Evolutionary conservation across 35 echinoderm and acorn worm genomes (phyloP).

Genomic region (Strongylocentrotus purpuratus): DNA sequence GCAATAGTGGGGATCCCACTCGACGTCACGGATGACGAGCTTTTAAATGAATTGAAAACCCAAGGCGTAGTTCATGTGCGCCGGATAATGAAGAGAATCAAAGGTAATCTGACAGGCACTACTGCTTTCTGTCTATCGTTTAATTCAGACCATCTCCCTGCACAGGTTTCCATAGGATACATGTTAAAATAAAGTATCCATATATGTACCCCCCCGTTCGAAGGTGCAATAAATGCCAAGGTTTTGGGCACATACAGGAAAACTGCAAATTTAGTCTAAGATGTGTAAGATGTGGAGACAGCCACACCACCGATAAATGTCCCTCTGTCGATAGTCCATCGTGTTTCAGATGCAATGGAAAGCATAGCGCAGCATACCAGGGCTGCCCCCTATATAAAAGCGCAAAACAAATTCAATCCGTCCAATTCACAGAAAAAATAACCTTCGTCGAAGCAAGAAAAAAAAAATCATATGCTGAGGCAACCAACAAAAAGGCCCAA

Average conservation of each 20-base stretch:
- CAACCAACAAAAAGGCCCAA: too few relatives aligned
- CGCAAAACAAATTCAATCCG: not conserved
- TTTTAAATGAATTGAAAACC: too few relatives aligned
- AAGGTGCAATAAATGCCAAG: slow-evolving; percentile 32
- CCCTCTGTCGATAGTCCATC: not conserved
- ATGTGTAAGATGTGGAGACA: slow-evolving; percentile 29
- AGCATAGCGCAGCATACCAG: slow-evolving; percentile 21
- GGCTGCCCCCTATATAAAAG: not conserved
- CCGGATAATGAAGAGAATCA: too few relatives aligned
- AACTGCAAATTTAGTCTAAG: not conserved
- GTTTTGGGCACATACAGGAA: not conserved
- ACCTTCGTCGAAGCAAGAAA: not conserved
- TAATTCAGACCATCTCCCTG: too few relatives aligned
- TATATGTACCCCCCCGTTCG: not conserved
- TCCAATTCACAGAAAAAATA: not conserved
- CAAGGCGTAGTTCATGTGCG: too few relatives aligned
- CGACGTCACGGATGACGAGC: too few relatives aligned
- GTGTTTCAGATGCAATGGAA: not conserved
- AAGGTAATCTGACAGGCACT: too few relatives aligned
- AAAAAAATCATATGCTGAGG: too few relatives aligned
- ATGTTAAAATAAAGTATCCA: too few relatives aligned
- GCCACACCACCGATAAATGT: not conserved
- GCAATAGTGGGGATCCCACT: too few relatives aligned
- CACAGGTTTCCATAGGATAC: too few relatives aligned
- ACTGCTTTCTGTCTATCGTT: too few relatives aligned